phyloP scores from a whole-genome alignment of 2,888 invertebrate species.

The Nymphalis polychloros region DNA sequence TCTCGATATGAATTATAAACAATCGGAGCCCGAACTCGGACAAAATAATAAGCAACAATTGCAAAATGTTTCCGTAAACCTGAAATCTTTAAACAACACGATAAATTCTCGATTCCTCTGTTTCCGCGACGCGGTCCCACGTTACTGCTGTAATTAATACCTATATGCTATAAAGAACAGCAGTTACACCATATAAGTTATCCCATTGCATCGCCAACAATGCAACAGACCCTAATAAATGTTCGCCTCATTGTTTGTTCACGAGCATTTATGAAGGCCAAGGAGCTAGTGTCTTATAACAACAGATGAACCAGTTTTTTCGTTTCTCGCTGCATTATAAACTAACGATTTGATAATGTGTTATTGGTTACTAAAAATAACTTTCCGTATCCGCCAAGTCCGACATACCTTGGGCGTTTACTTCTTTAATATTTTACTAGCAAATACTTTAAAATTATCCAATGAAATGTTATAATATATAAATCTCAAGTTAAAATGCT shows the following conservation, averaged over 20 bases:
- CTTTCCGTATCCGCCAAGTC: too few species aligned
- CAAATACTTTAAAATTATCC: too few species aligned
- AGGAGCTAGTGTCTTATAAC: not conserved
- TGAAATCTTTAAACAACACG: not conserved
- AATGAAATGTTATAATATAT: too few species aligned
- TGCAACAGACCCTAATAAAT: not conserved
- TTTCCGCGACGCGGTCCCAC: not conserved
- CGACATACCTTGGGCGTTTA: too few species aligned
- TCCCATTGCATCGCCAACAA: not conserved
- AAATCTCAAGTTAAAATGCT: too few species aligned
- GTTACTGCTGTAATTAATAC: not conserved
- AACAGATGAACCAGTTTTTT: not conserved
- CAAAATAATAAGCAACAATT: too few species aligned
- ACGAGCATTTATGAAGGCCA: not conserved
- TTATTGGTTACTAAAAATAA: too few species aligned
- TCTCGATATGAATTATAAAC: too few species aligned
- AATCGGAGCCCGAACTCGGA: too few species aligned
- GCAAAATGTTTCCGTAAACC: not conserved
- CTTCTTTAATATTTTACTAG: too few species aligned
- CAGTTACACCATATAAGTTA: conserved; percentile 4
- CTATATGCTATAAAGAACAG: not conserved
- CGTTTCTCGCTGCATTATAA: not conserved
- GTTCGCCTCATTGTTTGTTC: not conserved
- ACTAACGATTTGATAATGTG: not conserved
- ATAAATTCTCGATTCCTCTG: too few species aligned